Conservation (phyloP, 1,140 invertebrate genomes). For the Nixonia krombeini region DNA sequence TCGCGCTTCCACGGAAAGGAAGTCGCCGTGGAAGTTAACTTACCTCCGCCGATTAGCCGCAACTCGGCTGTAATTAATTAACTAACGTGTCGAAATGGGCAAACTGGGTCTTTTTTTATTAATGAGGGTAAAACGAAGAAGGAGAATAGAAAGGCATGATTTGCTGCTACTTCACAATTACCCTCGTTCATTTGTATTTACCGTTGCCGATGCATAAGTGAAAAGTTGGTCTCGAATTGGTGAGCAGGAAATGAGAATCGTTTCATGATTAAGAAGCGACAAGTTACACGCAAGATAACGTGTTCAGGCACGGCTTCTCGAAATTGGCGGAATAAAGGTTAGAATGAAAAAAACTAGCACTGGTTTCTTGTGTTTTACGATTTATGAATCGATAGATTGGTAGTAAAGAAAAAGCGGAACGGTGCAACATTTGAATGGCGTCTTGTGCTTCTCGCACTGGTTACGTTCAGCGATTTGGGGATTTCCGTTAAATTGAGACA, state of each 20-base stretch:
- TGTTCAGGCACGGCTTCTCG: background rate
- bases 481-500: no score
- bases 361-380: no score
- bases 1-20: constrained; percentile 28
- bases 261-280: constrained; percentile 34
- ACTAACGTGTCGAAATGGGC: no score
- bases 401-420: no score
- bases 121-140: no score
- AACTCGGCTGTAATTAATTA: background rate
- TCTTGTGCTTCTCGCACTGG: no score
- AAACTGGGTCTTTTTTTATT: no score
- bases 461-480: no score
- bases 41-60: background rate
- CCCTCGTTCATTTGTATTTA: constrained; percentile 18
- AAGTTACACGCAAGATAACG: constrained; percentile 22
- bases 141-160: no score
- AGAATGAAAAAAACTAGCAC: no score
- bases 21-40: constrained; percentile 39
- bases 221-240: constrained; percentile 32
- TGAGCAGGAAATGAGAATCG: constrained; percentile 31
- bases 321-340: constrained; percentile 13
- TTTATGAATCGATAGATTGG: no score
- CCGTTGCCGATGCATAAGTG: constrained; percentile 27
- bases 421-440: no score
- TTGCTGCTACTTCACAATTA: constrained; percentile 24